Evolutionary conservation across 2,113 vertebrate genomes (phyloP), one percentile per base, ranked within the genome.

Genomic region (Calyptommatus sinebrachiatus): DNA sequence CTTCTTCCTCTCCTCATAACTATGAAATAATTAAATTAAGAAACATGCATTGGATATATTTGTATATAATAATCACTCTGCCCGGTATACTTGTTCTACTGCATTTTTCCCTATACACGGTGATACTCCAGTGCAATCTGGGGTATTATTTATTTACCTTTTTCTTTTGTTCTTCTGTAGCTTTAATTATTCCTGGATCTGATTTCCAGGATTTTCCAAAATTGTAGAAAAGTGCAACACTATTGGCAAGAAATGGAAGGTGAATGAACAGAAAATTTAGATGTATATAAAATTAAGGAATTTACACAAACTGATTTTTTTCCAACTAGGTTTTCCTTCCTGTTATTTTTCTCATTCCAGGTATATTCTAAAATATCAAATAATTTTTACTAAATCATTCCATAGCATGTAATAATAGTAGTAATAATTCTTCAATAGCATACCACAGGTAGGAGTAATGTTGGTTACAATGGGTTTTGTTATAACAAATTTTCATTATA

Each of bases 181-280:
- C 98, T 95, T 99, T 99, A 91, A 99, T 99, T 84, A 99, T 99
- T 75, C 98, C 98, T 1, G 98, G 98, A 90, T 99, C 98, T 35
- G 98, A 99, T 87, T 99, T 99, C 98, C 98, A 99, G 78, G 98
- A 99, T 88, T 99, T 99, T 61, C 98, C 98, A 87, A 99, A 99
- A 94, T 99, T 99, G 95, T 99, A 99, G 92, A 99, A 99, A 90
- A 99, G 95, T 87, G 96, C 96, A 89, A 98, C 53, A 41, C 97
- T 98, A 94, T 98, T 99, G 41, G 97, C 93, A 62, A 99, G 96
- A 93, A 99, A 99, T 46, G 98, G 98, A 86, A 99, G 89, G 76
- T 99, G 98, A 91, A 99, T 96, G 61, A 97, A 97, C 91, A 97
- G 91, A 86, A 99, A 97, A 57, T 94, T 97, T 74, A 99, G 96